Evolutionary conservation across 1,140 invertebrate genomes (phyloP).

Genomic region (Aphelenchoides avenae): DNA sequence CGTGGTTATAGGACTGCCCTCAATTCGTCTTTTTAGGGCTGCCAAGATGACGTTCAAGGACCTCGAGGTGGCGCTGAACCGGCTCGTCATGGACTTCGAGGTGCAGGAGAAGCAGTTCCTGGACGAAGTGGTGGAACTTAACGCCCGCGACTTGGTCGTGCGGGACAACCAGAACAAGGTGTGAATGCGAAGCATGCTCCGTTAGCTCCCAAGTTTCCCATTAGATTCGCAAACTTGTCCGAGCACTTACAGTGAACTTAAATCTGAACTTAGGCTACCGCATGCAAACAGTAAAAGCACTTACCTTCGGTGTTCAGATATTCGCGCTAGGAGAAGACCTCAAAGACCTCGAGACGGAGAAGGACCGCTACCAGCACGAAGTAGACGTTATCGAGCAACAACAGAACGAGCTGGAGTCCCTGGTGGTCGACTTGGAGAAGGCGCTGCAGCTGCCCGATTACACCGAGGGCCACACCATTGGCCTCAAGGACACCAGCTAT

Average conservation of each 20-base stretch:
- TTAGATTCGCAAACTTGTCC: no score
- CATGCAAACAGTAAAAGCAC: no score
- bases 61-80: constrained; percentile 11
- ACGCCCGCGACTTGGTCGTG: constrained; percentile 26
- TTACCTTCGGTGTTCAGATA: constrained; percentile 5
- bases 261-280: no score
- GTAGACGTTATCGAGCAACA: constrained; percentile 27
- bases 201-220: no score
- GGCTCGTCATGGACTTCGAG: constrained; percentile 27
- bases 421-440: constrained; percentile 24
- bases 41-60: constrained; percentile 29
- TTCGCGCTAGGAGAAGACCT: constrained; percentile 5
- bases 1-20: not conserved
- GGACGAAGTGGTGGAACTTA: constrained; percentile 33
- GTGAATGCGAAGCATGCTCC: no score
- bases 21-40: constrained; percentile 4
- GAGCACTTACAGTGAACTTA: no score
- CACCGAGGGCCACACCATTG: constrained; percentile 1
- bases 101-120: constrained; percentile 26
- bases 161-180: constrained; percentile 34
- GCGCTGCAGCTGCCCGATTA: constrained; percentile 12
- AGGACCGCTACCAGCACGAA: constrained; percentile 29
- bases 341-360: constrained; percentile 26
- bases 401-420: constrained; percentile 17
- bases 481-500: constrained; percentile 1